Base-by-base conservation (phyloP, 2,113 vertebrate species). In the human region DNA sequence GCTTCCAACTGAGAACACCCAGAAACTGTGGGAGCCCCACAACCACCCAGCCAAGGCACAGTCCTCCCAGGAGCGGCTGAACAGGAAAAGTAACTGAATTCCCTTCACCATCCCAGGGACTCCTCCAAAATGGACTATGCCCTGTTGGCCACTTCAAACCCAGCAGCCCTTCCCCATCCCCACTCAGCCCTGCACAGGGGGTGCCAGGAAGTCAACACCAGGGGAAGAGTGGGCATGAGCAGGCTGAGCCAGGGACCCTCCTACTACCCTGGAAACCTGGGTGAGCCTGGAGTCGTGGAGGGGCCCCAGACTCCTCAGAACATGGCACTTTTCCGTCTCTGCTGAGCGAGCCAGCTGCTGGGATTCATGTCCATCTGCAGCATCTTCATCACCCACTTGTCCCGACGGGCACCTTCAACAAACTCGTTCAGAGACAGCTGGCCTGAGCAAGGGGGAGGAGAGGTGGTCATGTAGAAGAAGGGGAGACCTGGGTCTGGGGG, bases 331-430 rank as follows among this genome's bases (percentile, higher is more conserved):
- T 98, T 99, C 48, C 99, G 98, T 80, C 99, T 98, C 94, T 98
- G 99, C 97, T 99, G 99, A 0, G 91, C 98, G 89, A 99, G 98
- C 99, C 99, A 99, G 64, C 99, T 98, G 11, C 99, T 98, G 0
- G 99, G 99, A 90, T 99, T 99, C 85, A 99, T 98, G 0, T 99
- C 99, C 99, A 99, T 99, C 96, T 99, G 99, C 86, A 99, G 96
- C 99, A 99, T 99, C 98, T 99, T 99, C 99, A 99, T 99, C 98
- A 99, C 99, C 99, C 99, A 99, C 98, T 99, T 99, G 98, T 99
- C 99, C 23, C 99, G 99, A 73, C 99, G 98, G 78, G 99, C 99
- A 2, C 99, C 99, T 5, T 99, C 99, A 0, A 99, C 97, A 97
- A 99, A 99, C 98, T 99, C 99, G 0, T 99, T 99, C 97, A 99